Conservation (phyloP, 2,888 invertebrate genomes). For the Athalia cordata region DNA sequence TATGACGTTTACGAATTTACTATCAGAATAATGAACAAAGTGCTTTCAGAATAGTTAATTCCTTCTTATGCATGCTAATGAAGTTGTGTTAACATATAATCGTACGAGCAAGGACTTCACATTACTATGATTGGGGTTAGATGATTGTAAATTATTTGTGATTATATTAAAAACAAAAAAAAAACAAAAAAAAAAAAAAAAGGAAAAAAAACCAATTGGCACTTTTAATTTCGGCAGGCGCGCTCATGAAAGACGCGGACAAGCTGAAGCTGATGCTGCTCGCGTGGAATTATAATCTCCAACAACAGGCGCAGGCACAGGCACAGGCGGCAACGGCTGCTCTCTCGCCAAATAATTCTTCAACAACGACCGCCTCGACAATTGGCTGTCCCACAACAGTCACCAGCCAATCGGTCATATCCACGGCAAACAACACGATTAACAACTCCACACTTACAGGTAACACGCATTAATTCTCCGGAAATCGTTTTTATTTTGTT, state of each 20-base stretch:
- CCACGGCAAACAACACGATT: conserved; percentile 72
- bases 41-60: not conserved
- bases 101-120: conserved; percentile 34
- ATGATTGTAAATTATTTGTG: conserved; percentile 17
- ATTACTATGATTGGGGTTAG: not conserved
- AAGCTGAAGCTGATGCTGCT: conserved; percentile 92
- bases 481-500: conserved; percentile 51
- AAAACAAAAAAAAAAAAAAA: not conserved
- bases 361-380: conserved; percentile 68
- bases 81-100: not conserved
- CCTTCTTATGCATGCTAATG: not conserved
- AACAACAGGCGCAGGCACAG: conserved; percentile 73
- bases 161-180: not conserved
- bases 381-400: conserved; percentile 65
- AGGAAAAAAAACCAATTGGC: conserved; percentile 46
- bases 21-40: too few relatives aligned
- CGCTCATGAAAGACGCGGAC: conserved; percentile 87
- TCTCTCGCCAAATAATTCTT: conserved; percentile 70
- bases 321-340: conserved; percentile 67
- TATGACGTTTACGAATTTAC: not conserved
- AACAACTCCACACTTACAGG: conserved; percentile 73
- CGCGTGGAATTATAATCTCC: conserved; percentile 92
- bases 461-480: conserved; percentile 62
- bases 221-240: conserved; percentile 71
- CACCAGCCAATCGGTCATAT: conserved; percentile 71